Conservation (phyloP, 1,140 invertebrate species). For the Megalonaias nervosa region DNA sequence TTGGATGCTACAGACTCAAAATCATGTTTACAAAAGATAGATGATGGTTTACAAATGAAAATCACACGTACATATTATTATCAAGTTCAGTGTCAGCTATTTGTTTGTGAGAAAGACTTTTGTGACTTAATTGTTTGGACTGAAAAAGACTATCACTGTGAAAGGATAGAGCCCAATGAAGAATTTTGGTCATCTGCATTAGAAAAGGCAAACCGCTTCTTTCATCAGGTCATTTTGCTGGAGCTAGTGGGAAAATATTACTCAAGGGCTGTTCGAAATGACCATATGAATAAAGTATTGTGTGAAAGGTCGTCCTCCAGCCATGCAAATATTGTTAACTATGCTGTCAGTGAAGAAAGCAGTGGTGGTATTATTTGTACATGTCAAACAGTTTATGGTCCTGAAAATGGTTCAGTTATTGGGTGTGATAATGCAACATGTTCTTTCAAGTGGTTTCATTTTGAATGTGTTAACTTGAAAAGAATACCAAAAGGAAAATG, state of each 20-base stretch:
- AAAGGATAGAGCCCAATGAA: not conserved
- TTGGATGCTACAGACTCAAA: not conserved
- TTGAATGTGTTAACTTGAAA: no score
- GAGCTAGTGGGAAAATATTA: not conserved
- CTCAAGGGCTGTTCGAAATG: not conserved
- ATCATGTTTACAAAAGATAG: no score
- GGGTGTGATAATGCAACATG: no score
- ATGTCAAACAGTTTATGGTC: not conserved
- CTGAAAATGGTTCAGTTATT: not conserved
- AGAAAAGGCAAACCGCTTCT: not conserved
- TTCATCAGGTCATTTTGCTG: not conserved
- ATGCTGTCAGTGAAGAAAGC: no score
- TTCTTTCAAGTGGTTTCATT: no score
- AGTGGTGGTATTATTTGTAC: no score
- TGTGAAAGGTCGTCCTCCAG: no score
- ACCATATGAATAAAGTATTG: not conserved
- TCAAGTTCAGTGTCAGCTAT: not conserved
- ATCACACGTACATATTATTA: not conserved
- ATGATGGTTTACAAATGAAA: not conserved
- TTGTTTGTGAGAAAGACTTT: not conserved
- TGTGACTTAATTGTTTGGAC: constrained; percentile 1
- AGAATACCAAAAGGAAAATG: no score
- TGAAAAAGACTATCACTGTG: not conserved
- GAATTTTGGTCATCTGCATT: not conserved
- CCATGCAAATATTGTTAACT: no score